Evolutionary conservation across 2,113 vertebrate genomes (phyloP).

Genomic region (Trogon melanurus): DNA sequence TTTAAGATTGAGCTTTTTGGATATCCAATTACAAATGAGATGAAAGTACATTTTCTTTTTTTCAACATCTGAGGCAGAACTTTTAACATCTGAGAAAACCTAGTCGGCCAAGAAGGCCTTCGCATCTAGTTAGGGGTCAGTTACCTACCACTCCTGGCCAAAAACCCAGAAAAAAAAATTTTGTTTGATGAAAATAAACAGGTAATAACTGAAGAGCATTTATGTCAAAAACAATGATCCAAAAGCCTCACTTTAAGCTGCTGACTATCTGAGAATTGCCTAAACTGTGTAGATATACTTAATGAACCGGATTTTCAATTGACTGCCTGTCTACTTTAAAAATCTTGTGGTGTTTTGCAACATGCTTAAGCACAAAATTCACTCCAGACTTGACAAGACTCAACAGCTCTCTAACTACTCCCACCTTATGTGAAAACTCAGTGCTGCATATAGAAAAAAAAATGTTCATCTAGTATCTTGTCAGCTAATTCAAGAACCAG

Average conservation of each 20-base stretch:
- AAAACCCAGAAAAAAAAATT: background rate
- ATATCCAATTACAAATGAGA: background rate
- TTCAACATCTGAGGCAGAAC: background rate
- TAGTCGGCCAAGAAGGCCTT: background rate
- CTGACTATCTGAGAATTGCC: background rate
- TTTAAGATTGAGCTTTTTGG: background rate
- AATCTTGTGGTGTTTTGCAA: background rate
- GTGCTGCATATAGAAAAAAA: background rate
- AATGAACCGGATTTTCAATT: background rate
- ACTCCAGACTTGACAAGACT: background rate
- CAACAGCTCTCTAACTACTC: background rate
- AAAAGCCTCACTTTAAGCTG: background rate
- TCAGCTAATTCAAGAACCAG: background rate
- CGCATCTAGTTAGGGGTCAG: background rate
- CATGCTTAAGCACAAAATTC: background rate
- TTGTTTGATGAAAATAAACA: background rate
- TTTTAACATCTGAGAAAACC: background rate
- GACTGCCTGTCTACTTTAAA: background rate
- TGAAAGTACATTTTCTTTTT: background rate
- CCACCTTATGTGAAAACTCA: background rate
- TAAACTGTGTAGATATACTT: background rate
- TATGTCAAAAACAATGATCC: background rate
- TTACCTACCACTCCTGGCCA: background rate
- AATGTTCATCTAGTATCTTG: background rate
- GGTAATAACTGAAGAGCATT: background rate